phyloP scores from a whole-genome alignment of 2,797 vertebrate genomes.

The Acestrorhynchus altus region DNA sequence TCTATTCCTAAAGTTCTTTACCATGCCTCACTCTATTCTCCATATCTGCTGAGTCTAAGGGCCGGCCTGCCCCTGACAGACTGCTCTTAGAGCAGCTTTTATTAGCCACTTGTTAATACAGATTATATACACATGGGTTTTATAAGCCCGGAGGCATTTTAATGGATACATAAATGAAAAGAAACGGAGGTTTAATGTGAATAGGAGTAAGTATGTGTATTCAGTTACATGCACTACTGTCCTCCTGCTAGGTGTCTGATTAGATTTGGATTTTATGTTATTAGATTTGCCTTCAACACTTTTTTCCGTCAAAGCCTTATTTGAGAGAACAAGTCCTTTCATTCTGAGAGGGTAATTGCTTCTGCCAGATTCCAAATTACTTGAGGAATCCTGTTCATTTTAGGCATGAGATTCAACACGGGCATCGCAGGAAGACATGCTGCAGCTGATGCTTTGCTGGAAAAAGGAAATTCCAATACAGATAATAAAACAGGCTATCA shows the following conservation, averaged over 20 bases:
- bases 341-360: neutral
- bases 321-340: neutral
- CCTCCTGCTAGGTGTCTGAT: neutral
- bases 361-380: neutral
- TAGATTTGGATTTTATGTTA: slow-evolving; percentile 2
- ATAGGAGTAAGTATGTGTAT: slow-evolving; percentile 16
- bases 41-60: slow-evolving; percentile 7
- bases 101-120: slow-evolving; percentile 40
- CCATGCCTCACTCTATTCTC: slow-evolving; percentile 18
- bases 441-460: neutral
- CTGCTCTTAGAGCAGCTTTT: slow-evolving; percentile 16
- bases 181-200: slow-evolving; percentile 18
- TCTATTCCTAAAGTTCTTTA: slow-evolving; percentile 54
- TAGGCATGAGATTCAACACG: neutral
- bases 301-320: neutral
- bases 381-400: neutral
- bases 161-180: slow-evolving; percentile 19
- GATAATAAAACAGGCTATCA: neutral
- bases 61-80: neutral
- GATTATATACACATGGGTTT: slow-evolving; percentile 37
- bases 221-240: neutral
- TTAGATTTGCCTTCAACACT: neutral
- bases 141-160: slow-evolving; percentile 32
- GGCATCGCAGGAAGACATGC: neutral
- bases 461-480: too few species aligned